Base-by-base conservation (phyloP, 2,888 invertebrate genomes). In the Drosophila limbata region DNA sequence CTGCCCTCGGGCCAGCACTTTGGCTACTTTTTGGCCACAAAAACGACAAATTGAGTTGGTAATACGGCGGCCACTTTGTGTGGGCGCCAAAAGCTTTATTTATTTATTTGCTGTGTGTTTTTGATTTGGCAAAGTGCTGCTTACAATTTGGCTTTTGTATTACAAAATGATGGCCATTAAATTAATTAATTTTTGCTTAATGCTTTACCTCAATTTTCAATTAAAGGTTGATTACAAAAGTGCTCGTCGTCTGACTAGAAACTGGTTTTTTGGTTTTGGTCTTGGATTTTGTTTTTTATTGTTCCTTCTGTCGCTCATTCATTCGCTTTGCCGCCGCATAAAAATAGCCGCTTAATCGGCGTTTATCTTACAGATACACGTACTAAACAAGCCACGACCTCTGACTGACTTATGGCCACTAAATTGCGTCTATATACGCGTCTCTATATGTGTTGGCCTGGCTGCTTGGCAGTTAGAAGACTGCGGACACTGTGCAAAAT, bases 101-200 rank as follows among this genome's bases (percentile, higher is more conserved):
- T 57, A 25, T 37, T 47, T 57, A 35, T 45, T 35, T 11, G 45
- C 4, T 56, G 21, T 45, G 35, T 45, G 35, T 37, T 35, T 60
- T 25, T 56, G 50, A 28, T 62, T 69, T 62, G 56, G 53, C 45
- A 31, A 73, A 63, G 51, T 55, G 67, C 69, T 51, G 61, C 40
- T 44, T 17, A n/a, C 17, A 40, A 52, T 33, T 50, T 57, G 60
- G 56, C 63, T 60, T 62, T 83, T 80, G 70, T 56, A 25, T 40
- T 47, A 69, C 71, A 67, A 81, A 84, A 69, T 79, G 69, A 70
- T 79, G 77, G 88, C 80, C 83, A 84, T 84, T 84, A 84, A 85
- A 83, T 79, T 80, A 85, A 84, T 84, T 84, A 80, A 83, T 77
- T 73, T 80, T 33, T 52, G 64, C 55, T 59, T 39, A 69, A 61